Evolutionary conservation across 2,888 invertebrate genomes (phyloP), one percentile per base, ranked within the genome.

Genomic region (Ceramica pisi): DNA sequence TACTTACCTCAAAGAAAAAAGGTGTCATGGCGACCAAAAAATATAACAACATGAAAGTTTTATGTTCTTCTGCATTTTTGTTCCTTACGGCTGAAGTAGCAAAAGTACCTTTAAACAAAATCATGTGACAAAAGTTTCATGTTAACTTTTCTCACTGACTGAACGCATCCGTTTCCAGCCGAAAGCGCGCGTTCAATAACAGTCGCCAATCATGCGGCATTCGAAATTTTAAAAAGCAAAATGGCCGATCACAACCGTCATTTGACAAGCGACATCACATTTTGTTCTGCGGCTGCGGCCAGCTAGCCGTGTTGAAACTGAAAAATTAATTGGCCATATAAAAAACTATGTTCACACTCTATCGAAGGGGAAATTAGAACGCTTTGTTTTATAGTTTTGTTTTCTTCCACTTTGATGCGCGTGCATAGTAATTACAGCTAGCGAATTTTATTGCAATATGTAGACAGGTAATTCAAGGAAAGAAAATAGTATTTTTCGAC

Each of bases 191-290:
- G 88, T 90, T 93, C 94, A 91, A 92, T 93, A 92, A 90, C 94
- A 93, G 90, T 90, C 90, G 89, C 93, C 94, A 93, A 94, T 94
- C 94, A 93, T 90, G 91, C 92, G 90, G 89, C 88, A 86, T 92
- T 92, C 92, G 88, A 92, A 94, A 92, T 94, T 94, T 92, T 91
- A 94, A 95, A 94, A 94, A 91, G 90, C 92, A 92, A 92, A 93
- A 94, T 92, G 93, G 90, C 88, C 85, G 91, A 89, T 90, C 86
- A 86, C 92, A 87, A 91, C 93, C 93, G 92, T 95, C 90, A 93
- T 95, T 93, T 94, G 94, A 94, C 93, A 91, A 88, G 91, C 92
- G 93, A 94, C 93, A 92, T 94, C 92, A 92, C 92, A 94, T 93
- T 92, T 82, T 93, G 91, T 90, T 90, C 90, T 90, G 92, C 80